Evolutionary conservation across 2,888 invertebrate species (phyloP), one percentile per base, ranked within the genome.

Genomic region (Papilio demoleus): DNA sequence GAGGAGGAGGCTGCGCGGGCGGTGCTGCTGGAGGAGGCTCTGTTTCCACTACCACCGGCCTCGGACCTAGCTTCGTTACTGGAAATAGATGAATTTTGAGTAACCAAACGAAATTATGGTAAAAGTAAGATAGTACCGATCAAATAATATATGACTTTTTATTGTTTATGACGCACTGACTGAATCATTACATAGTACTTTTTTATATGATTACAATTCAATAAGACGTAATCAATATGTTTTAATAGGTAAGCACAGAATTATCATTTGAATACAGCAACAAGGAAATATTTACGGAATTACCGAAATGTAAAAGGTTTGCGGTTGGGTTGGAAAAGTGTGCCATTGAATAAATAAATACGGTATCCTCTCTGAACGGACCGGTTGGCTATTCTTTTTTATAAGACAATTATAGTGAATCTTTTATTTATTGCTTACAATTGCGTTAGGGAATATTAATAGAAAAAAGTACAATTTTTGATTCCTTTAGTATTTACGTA

Each of bases 11-110:
- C 77, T 88, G 87, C 70, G 89, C 82, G 66, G 93, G 87, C 66
- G 93, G 86, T 74, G 88, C 77, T 50, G 89, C 85, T 74, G 91
- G 81, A 22, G 65, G 61, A 8, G 85, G 93, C 88, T 88, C 93
- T 75, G 75, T 94, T 82, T 92, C 91, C 17, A 85, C 77, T 45
- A 93, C 94, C 2, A 80, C 81, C 68, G 94, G 94, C 73, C 95
- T 92, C 60, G 96, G 95, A 60, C 95, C 94, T 90, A 96, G 94
- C 92, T 96, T 96, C 72, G 94, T 95, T 73, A 96, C 96, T 95
- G 87, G 53, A 82, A 66, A 81, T 58, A 78, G 38, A n/a, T 5
- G 19, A 6, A 38, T 34, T 14, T 47, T 34, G 12, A 42, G 9
- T 24, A 6, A 31, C 31, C 31, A 31, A n/a, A n/a, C n/a, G n/a